phyloP scores from a whole-genome alignment of 1,140 invertebrate genomes.

The Ostrea edulis region DNA sequence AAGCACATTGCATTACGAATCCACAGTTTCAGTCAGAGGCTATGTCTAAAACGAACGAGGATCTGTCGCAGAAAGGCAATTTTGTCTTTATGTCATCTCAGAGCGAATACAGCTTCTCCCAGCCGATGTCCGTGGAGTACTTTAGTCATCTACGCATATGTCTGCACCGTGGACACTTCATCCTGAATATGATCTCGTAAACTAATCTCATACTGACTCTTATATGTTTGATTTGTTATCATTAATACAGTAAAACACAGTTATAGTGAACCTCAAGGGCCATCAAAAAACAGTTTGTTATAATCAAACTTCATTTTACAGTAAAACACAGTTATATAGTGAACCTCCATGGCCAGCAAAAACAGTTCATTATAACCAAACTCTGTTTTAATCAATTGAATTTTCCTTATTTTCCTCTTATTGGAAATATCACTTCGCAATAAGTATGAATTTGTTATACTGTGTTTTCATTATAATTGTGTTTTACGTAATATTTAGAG shows the following conservation, averaged over 20 bases:
- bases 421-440: too few relatives aligned
- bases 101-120: slow-evolving; percentile 25
- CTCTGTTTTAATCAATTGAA: too few relatives aligned
- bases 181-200: slow-evolving; percentile 43
- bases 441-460: too few relatives aligned
- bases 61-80: slow-evolving; percentile 33
- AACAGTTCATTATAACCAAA: not conserved
- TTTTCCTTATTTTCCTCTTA: too few relatives aligned
- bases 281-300: not conserved
- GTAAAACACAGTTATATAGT: too few relatives aligned
- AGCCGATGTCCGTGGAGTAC: slow-evolving; percentile 35
- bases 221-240: not conserved
- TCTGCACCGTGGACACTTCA: slow-evolving; percentile 35
- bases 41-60: not conserved
- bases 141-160: slow-evolving; percentile 40
- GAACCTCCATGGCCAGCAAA: too few relatives aligned
- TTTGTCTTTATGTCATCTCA: slow-evolving; percentile 14
- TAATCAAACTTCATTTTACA: not conserved
- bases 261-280: too few relatives aligned
- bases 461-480: too few relatives aligned
- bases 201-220: not conserved
- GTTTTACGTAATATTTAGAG: too few relatives aligned
- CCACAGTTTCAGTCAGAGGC: not conserved
- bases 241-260: not conserved
- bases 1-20: not conserved